Percentiles rank a stretch among this genome's conserved stretches.
phyloP scores from a whole-genome alignment of 1,140 invertebrate species.

The Drosophila rhopaloa region DNA sequence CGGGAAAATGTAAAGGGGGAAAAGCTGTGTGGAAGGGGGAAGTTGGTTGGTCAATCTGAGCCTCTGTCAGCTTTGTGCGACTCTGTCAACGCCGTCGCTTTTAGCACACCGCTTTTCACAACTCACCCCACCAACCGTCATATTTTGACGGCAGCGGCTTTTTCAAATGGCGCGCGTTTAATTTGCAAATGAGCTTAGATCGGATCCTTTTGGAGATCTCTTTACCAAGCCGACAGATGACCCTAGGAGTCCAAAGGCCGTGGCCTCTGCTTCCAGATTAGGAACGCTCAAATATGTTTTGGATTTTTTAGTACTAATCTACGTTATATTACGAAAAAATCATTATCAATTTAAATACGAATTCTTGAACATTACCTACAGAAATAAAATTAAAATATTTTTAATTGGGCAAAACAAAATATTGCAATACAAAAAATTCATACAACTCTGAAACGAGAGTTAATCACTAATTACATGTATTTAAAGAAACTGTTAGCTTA shows the following conservation, averaged over 20 bases:
- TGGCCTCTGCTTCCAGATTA: not conserved
- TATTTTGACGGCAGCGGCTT: conserved; percentile 17
- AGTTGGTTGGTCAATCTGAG: conserved; percentile 45
- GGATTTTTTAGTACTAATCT: not conserved
- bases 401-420: no score
- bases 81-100: conserved; percentile 68
- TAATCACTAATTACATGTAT: no score
- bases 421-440: no score
- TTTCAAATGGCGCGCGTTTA: conserved; percentile 63
- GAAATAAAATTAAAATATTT: no score
- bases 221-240: not conserved
- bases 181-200: conserved; percentile 77
- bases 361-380: no score
- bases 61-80: conserved; percentile 78
- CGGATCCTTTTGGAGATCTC: conserved; percentile 19
- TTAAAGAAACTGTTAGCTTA: no score
- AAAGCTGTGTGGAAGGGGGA: not conserved
- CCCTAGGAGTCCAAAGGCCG: conserved; percentile 14
- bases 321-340: no score
- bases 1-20: not conserved
- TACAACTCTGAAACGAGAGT: no score
- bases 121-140: not conserved
- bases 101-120: conserved; percentile 24
- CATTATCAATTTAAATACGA: no score
- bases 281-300: conserved; percentile 1